These are phyloP conservation scores for Saccopteryx leptura DNA, from an alignment of 2,113 vertebrate species.

Conservation along the genomic window DNA sequence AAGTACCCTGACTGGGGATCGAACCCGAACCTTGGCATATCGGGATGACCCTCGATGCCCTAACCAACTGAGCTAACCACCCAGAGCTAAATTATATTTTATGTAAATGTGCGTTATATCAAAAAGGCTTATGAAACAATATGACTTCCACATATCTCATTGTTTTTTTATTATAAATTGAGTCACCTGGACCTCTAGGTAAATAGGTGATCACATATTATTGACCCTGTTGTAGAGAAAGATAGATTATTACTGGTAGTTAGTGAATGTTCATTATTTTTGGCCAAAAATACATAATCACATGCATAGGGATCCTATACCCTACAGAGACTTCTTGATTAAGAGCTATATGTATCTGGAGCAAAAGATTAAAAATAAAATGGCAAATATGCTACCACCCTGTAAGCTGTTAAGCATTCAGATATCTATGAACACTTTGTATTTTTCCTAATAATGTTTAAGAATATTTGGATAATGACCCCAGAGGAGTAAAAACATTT, in stretches of 20 bases:
- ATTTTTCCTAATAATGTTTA: constrained; percentile 1
- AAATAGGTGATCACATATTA: neutral
- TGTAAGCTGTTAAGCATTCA: neutral
- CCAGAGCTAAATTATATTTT: neutral
- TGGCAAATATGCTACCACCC: neutral
- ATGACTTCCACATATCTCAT: neutral
- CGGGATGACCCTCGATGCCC: too few species aligned
- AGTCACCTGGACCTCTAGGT: neutral
- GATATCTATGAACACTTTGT: neutral
- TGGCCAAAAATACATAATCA: neutral
- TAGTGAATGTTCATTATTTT: neutral
- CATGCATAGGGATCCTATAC: neutral
- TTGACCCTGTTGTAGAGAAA: neutral
- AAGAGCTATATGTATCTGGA: neutral
- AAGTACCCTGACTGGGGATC: too few species aligned
- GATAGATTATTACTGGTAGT: neutral
- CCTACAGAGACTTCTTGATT: neutral
- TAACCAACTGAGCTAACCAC: too few species aligned
- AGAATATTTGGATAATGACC: neutral
- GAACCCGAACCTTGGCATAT: too few species aligned
- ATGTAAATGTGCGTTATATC: neutral
- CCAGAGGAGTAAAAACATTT: neutral
- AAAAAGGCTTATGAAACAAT: constrained; percentile 3
- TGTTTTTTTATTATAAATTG: neutral
- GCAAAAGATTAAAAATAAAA: neutral